phyloP scores from a whole-genome alignment of 1,140 invertebrate species.

The Parasteatoda tepidariorum region DNA sequence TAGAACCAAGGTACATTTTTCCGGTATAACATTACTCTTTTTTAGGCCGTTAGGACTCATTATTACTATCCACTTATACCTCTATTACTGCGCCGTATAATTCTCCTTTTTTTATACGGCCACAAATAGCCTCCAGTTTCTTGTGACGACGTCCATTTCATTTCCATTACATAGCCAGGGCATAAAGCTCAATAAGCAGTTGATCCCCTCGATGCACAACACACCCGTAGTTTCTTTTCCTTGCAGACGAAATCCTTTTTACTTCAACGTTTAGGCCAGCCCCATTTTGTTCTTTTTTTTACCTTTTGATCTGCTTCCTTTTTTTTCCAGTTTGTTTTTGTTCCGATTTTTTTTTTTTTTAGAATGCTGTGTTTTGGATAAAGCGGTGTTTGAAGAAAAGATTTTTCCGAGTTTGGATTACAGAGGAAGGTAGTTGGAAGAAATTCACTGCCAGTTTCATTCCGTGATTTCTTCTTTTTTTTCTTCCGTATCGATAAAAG shows the following conservation, averaged over 20 bases:
- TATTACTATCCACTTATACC: slow-evolving; percentile 5
- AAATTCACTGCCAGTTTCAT: too few species aligned
- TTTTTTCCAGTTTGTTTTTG: not conserved
- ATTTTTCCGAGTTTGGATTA: not conserved
- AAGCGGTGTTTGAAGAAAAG: not conserved
- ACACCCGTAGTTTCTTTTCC: not conserved
- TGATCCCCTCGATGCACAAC: not conserved
- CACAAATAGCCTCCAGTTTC: not conserved
- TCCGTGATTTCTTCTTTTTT: too few species aligned
- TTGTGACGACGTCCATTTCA: not conserved
- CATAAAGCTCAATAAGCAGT: slow-evolving; percentile 31
- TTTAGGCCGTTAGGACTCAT: not conserved
- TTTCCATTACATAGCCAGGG: slow-evolving; percentile 26
- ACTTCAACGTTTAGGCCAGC: not conserved
- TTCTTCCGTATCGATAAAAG: too few species aligned
- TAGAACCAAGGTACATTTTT: too few species aligned
- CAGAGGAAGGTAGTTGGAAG: too few species aligned
- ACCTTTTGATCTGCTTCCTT: not conserved
- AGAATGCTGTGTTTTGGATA: not conserved
- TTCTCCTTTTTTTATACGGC: not conserved
- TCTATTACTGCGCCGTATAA: not conserved
- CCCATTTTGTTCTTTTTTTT: not conserved
- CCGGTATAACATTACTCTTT: not conserved
- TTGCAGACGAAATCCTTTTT: not conserved
- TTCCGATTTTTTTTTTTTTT: not conserved